phyloP scores from a whole-genome alignment of 1,140 invertebrate genomes.

The Bicyclus anynana region DNA sequence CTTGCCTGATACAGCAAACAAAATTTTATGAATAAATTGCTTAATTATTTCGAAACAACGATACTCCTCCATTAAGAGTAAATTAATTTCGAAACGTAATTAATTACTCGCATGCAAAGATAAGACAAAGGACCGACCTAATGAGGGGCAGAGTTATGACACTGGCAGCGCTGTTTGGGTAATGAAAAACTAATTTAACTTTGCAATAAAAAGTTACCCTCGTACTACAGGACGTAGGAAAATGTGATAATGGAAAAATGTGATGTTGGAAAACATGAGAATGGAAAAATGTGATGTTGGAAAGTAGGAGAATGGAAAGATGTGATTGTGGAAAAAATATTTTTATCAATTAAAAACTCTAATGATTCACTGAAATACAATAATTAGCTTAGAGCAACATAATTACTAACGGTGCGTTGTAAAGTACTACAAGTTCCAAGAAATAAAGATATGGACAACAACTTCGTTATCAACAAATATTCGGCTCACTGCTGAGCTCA shows the following conservation, averaged over 20 bases:
- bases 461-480: no score
- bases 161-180: constrained; percentile 34
- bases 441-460: no score
- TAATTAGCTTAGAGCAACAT: no score
- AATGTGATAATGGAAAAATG: no score
- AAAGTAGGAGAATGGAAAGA: no score
- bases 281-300: background rate
- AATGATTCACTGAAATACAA: no score
- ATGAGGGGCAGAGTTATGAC: constrained; percentile 52
- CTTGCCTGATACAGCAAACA: constrained; percentile 13
- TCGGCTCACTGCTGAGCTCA: no score
- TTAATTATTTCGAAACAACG: constrained; percentile 46
- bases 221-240: constrained; percentile 5
- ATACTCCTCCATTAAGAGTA: constrained; percentile 50
- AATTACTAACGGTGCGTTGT: no score
- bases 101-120: constrained; percentile 61
- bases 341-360: no score
- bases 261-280: background rate
- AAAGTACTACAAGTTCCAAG: no score
- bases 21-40: constrained; percentile 51
- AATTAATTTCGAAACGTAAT: constrained; percentile 65
- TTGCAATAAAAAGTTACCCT: constrained; percentile 46
- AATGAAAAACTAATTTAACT: constrained; percentile 68
- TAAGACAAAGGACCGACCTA: constrained; percentile 54
- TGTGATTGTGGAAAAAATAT: no score